Conservation (phyloP, 2,888 invertebrate species). For the Elgonia sp. region DNA sequence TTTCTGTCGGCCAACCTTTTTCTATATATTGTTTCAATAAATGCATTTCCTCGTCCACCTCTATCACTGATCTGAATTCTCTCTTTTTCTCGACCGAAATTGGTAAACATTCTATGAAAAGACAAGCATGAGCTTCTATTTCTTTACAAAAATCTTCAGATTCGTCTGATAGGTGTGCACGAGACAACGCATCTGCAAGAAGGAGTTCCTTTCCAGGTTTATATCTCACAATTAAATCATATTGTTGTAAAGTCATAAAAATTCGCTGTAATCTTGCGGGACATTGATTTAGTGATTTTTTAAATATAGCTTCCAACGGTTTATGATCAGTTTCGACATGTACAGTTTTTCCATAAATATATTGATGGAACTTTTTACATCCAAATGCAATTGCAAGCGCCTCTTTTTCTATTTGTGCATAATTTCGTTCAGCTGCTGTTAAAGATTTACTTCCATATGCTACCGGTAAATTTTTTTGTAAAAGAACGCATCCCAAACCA, state of each 20-base stretch:
- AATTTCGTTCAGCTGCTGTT: slow-evolving; percentile 80
- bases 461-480: slow-evolving; percentile 83
- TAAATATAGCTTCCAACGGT: slow-evolving; percentile 81
- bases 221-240: slow-evolving; percentile 71
- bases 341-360: slow-evolving; percentile 80
- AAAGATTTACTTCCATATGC: slow-evolving; percentile 82
- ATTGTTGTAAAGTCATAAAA: slow-evolving; percentile 65
- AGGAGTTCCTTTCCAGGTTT: slow-evolving; percentile 80
- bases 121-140: slow-evolving; percentile 55
- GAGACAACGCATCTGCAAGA: slow-evolving; percentile 82
- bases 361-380: slow-evolving; percentile 82
- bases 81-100: slow-evolving; percentile 39
- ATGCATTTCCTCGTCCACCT: slow-evolving; percentile 63
- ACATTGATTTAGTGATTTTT: slow-evolving; percentile 71
- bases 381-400: slow-evolving; percentile 82
- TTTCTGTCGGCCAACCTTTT: slow-evolving; percentile 78
- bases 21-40: slow-evolving; percentile 75
- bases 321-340: slow-evolving; percentile 80
- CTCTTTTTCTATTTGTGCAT: slow-evolving; percentile 84
- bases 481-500: slow-evolving; percentile 82
- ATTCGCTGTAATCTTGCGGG: slow-evolving; percentile 62
- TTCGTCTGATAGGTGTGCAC: slow-evolving; percentile 23
- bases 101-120: slow-evolving; percentile 55
- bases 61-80: slow-evolving; percentile 42
- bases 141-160: slow-evolving; percentile 26